phyloP scores from a whole-genome alignment of 2,888 invertebrate species.

The Drosophila neotestacea region DNA sequence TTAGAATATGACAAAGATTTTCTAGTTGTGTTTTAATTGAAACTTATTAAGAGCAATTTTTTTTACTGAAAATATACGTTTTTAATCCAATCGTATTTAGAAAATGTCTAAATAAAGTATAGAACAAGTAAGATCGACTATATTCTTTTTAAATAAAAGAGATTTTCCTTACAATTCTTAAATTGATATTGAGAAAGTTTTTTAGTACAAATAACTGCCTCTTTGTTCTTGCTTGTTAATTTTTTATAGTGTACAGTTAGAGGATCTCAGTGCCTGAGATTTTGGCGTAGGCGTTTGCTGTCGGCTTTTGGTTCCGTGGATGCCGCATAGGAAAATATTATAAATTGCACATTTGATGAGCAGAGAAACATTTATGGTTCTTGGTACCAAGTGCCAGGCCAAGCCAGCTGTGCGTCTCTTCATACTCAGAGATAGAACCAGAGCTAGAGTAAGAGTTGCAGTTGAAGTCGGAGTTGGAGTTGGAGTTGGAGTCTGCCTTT shows the following conservation, averaged over 20 bases:
- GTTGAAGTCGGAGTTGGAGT: constrained; percentile 2
- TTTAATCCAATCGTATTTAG: no score
- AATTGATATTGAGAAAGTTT: no score
- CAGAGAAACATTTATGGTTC: constrained; percentile 79
- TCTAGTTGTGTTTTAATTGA: no score
- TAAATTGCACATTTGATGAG: constrained; percentile 82
- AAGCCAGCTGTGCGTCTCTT: constrained; percentile 56
- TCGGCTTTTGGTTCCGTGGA: constrained; percentile 39
- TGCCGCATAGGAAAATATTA: constrained; percentile 61
- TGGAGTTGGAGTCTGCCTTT: constrained; percentile 63
- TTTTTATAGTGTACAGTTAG: constrained; percentile 4
- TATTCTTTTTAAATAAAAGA: no score
- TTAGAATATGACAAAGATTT: no score
- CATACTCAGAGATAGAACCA: constrained; percentile 3
- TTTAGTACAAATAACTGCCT: background rate
- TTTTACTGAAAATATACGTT: background rate
- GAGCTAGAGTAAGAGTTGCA: constrained; percentile 7
- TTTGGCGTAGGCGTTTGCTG: constrained; percentile 72
- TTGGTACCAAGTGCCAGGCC: constrained; percentile 20
- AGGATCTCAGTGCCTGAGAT: constrained; percentile 7
- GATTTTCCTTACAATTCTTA: no score
- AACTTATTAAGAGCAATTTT: no score
- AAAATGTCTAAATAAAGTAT: no score
- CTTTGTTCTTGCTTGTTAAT: background rate
- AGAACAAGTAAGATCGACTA: no score